phyloP scores from a whole-genome alignment of 2,888 invertebrate genomes.

The Ernsta delagoae region DNA sequence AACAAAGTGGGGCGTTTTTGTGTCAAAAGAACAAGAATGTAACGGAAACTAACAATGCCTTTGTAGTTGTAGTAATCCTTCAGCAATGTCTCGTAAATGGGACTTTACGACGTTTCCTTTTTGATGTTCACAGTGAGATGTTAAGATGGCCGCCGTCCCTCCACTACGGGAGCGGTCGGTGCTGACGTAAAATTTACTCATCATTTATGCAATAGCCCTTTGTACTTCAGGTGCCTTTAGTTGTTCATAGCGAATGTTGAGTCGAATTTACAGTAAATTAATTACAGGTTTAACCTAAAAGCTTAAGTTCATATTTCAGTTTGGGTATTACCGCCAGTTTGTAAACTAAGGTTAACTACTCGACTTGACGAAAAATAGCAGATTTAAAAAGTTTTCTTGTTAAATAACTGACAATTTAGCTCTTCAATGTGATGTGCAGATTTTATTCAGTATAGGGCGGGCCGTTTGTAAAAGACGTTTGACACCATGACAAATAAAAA shows the following conservation, averaged over 20 bases:
- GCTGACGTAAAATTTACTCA: constrained; percentile 27
- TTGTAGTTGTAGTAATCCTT: constrained; percentile 12
- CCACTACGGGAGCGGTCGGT: constrained; percentile 15
- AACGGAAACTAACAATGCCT: constrained; percentile 5
- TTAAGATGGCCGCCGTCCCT: constrained; percentile 21
- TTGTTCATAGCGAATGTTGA: constrained; percentile 9
- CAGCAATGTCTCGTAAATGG: constrained; percentile 11
- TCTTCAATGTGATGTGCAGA: too few relatives aligned
- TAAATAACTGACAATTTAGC: too few relatives aligned
- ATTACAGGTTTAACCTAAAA: neutral
- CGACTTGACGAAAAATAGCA: too few relatives aligned
- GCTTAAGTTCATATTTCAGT: neutral
- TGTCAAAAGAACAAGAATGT: neutral
- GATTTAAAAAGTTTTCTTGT: too few relatives aligned
- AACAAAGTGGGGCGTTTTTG: neutral
- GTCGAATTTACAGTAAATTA: constrained; percentile 15
- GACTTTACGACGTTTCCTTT: constrained; percentile 24
- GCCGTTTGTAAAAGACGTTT: neutral
- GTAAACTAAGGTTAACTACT: too few relatives aligned
- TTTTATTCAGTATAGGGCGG: neutral
- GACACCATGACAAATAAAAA: neutral
- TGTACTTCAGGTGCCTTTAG: constrained; percentile 19
- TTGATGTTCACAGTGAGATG: constrained; percentile 31
- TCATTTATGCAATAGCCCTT: constrained; percentile 34
- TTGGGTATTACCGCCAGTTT: neutral